Conservation (phyloP, 2,888 invertebrate species). For the Melieria picta region DNA sequence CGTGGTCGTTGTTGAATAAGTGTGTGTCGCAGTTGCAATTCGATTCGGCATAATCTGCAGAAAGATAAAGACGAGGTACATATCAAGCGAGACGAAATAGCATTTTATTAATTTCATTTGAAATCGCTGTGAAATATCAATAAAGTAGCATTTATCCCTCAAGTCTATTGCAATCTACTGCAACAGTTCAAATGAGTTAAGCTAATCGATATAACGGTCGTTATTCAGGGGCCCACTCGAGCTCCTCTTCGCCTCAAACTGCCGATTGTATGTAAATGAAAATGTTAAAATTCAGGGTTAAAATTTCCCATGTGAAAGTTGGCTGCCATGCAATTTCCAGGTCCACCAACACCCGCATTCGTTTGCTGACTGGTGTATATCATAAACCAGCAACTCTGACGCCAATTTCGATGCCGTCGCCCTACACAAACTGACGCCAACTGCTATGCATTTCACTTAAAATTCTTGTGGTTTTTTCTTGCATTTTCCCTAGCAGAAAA, state of each 20-base stretch:
- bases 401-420: constrained; percentile 11
- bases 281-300: constrained; percentile 20
- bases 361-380: not conserved
- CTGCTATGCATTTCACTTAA: constrained; percentile 4
- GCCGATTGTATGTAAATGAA: not conserved
- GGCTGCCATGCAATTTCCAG: too few relatives aligned
- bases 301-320: constrained; percentile 34
- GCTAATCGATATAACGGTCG: too few relatives aligned
- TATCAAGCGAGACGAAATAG: not conserved
- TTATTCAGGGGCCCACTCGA: too few relatives aligned
- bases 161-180: too few relatives aligned
- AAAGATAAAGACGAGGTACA: not conserved
- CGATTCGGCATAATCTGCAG: constrained; percentile 49
- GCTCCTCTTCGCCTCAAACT: too few relatives aligned
- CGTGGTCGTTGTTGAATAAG: constrained; percentile 36
- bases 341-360: not conserved
- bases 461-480: not conserved
- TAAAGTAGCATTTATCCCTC: not conserved
- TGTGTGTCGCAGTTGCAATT: constrained; percentile 41
- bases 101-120: not conserved
- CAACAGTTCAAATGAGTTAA: too few relatives aligned
- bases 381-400: too few relatives aligned
- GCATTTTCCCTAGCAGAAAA: too few relatives aligned
- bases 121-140: not conserved
- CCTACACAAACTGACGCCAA: not conserved